Conservation (phyloP, 2,888 invertebrate genomes). For the Julus scanicus region DNA sequence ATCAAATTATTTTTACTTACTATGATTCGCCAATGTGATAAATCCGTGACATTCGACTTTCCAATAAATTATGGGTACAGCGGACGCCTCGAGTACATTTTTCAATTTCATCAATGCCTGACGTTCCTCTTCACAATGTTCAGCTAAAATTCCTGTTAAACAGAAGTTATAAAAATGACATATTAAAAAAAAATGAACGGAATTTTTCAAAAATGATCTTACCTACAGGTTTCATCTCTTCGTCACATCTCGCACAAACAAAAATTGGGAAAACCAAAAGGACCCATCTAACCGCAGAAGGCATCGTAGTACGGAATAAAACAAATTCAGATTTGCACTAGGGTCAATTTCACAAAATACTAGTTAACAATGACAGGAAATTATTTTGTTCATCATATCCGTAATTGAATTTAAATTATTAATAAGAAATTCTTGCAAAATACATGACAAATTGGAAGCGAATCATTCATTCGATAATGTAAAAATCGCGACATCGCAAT, state of each 20-base stretch:
- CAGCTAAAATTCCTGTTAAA: conserved; percentile 32
- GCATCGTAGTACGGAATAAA: not conserved
- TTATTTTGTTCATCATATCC: no score
- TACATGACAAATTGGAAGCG: no score
- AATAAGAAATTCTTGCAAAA: no score
- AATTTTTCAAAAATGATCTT: not conserved
- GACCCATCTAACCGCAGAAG: not conserved
- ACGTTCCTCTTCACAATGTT: conserved; percentile 46
- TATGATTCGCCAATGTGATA: conserved; percentile 40
- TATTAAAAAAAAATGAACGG: not conserved
- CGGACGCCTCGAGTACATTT: not conserved
- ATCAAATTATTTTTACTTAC: not conserved
- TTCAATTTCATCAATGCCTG: not conserved
- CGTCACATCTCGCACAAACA: not conserved
- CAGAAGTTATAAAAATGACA: not conserved
- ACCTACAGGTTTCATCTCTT: not conserved
- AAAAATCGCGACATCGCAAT: no score
- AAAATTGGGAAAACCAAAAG: not conserved
- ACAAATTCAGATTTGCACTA: not conserved
- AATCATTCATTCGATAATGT: no score
- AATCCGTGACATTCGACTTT: conserved; percentile 49
- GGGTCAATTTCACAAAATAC: not conserved
- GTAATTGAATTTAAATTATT: no score
- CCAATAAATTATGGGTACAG: not conserved
- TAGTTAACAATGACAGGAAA: not conserved